Percentiles rank a stretch among this genome's conserved stretches.
These are phyloP conservation scores for Euzophera pinguis DNA, from an alignment of 2,888 invertebrate genomes.

Conservation along the genomic window DNA sequence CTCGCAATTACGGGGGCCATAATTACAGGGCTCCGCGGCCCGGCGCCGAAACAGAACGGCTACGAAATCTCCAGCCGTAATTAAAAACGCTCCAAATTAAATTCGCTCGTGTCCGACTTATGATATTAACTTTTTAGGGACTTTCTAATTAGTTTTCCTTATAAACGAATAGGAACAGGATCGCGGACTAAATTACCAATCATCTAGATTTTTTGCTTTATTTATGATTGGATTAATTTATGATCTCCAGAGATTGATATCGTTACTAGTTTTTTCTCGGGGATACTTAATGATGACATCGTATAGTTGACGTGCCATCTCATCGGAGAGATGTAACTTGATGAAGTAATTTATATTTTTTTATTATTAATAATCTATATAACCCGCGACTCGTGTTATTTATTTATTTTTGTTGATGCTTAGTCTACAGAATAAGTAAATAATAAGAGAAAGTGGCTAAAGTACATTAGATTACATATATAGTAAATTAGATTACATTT, in stretches of 20 bases:
- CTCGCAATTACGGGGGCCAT: conserved; percentile 75
- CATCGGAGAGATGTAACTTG: neutral
- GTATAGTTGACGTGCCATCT: neutral
- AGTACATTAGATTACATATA: too few species aligned
- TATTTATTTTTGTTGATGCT: too few species aligned
- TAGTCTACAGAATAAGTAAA: too few species aligned
- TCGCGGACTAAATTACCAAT: conserved; percentile 9
- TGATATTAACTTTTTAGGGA: conserved; percentile 76
- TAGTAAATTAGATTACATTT: too few species aligned
- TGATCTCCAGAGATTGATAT: neutral
- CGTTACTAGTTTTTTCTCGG: neutral
- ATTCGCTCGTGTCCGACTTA: conserved; percentile 77
- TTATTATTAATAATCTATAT: too few species aligned
- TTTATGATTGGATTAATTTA: conserved; percentile 5
- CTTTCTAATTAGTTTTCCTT: conserved; percentile 75
- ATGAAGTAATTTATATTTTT: neutral
- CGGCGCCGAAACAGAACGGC: conserved; percentile 72
- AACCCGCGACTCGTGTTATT: neutral
- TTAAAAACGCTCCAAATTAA: conserved; percentile 80
- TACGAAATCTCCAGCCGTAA: conserved; percentile 71
- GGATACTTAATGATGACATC: neutral
- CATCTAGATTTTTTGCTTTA: conserved; percentile 20
- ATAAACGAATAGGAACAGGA: conserved; percentile 36
- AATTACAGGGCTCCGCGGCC: conserved; percentile 76
- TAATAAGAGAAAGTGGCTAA: too few species aligned